Conservation (phyloP, 2,797 vertebrate genomes). For the Nannoperca australis region DNA sequence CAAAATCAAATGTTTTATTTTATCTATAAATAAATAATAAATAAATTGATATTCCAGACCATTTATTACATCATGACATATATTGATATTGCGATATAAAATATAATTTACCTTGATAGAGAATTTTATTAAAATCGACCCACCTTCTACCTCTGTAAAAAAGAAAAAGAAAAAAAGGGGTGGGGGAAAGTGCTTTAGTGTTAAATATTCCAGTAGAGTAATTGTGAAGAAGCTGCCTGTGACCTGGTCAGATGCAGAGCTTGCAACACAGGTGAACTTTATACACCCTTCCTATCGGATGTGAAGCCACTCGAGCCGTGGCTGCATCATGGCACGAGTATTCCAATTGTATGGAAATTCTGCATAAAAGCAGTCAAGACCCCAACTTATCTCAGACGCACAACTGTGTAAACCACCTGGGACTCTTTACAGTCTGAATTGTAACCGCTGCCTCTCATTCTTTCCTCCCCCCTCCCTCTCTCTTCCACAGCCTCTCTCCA, state of each 20-base stretch:
- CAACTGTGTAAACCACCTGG: constrained; percentile 68
- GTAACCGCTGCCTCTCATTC: constrained; percentile 54
- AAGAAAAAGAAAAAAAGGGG: too few relatives aligned
- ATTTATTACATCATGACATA: neutral
- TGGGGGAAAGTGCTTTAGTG: neutral
- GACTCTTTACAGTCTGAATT: constrained; percentile 70
- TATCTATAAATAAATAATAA: too few relatives aligned
- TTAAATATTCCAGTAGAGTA: constrained; percentile 8
- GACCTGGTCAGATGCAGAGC: constrained; percentile 11
- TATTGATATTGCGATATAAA: neutral
- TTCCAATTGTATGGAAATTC: constrained; percentile 60
- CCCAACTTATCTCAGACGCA: constrained; percentile 67
- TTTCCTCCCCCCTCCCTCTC: neutral
- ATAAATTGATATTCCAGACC: constrained; percentile 2
- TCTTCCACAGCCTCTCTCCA: constrained; percentile 28
- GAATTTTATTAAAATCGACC: neutral
- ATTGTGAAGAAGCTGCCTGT: neutral
- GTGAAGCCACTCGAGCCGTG: constrained; percentile 29
- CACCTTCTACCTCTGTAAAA: neutral
- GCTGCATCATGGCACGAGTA: constrained; percentile 18
- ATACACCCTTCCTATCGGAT: constrained; percentile 9
- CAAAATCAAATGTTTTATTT: constrained; percentile 24
- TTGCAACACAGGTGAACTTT: constrained; percentile 11
- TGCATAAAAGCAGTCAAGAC: constrained; percentile 66
- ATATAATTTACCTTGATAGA: neutral